Conservation (phyloP, 2,888 invertebrate species). For the Phyllotreta cruciferae region DNA sequence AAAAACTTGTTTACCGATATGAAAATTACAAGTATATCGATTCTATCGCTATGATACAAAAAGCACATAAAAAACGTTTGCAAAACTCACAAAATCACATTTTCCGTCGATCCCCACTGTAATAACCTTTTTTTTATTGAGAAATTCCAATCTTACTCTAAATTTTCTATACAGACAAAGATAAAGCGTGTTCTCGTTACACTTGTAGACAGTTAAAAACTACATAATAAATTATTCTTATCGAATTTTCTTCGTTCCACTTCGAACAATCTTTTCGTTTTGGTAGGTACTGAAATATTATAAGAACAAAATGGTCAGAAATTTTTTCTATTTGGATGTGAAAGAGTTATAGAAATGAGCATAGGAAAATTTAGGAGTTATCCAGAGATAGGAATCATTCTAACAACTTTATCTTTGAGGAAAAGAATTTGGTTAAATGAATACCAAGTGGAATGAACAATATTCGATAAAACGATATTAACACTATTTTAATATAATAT, state of each 20-base stretch:
- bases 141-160: conserved; percentile 25
- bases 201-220: conserved; percentile 40
- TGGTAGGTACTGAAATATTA: conserved; percentile 7
- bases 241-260: conserved; percentile 21
- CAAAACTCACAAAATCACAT: conserved; percentile 40
- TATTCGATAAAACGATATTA: conserved; percentile 29
- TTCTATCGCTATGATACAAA: conserved; percentile 43
- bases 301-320: not conserved
- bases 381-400: too few relatives aligned
- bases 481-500: conserved; percentile 41
- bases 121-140: conserved; percentile 14
- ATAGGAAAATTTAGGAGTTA: too few relatives aligned
- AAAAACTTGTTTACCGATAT: conserved; percentile 42
- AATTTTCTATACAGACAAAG: conserved; percentile 44
- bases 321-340: too few relatives aligned
- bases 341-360: too few relatives aligned
- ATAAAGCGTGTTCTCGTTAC: conserved; percentile 47
- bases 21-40: conserved; percentile 47
- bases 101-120: conserved; percentile 12
- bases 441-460: conserved; percentile 33
- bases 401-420: too few relatives aligned
- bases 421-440: too few relatives aligned
- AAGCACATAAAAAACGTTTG: conserved; percentile 43
- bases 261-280: not conserved
- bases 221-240: conserved; percentile 32